Conservation (phyloP, 2,797 vertebrate species). For the Botia kubotai region DNA sequence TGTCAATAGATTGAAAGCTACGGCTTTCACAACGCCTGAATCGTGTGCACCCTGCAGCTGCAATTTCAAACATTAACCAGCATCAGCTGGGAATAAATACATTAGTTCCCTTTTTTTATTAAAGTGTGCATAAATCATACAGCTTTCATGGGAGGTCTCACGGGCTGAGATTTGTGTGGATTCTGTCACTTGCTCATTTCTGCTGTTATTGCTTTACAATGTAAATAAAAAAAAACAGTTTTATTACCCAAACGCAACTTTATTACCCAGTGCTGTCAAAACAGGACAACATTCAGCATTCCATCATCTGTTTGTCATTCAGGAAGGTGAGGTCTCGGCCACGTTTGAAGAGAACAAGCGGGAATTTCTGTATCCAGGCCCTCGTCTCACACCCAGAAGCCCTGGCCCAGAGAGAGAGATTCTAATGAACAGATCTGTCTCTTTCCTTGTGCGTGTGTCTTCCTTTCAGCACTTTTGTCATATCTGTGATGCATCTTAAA, state of each 20-base stretch:
- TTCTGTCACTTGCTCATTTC: slow-evolving; percentile 4
- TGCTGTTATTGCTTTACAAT: slow-evolving; percentile 15
- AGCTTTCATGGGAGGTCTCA: slow-evolving; percentile 17
- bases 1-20: slow-evolving; percentile 9
- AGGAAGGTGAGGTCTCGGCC: slow-evolving; percentile 86
- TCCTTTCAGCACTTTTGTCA: slow-evolving; percentile 58
- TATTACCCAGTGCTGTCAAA: slow-evolving; percentile 39
- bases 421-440: slow-evolving; percentile 86
- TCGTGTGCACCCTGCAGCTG: too few relatives aligned
- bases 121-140: slow-evolving; percentile 30
- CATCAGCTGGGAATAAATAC: slow-evolving; percentile 29
- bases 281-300: slow-evolving; percentile 21
- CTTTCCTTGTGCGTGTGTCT: slow-evolving; percentile 82
- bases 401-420: slow-evolving; percentile 83
- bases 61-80: slow-evolving; percentile 34
- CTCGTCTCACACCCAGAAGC: slow-evolving; percentile 75
- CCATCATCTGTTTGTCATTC: slow-evolving; percentile 40
- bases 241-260: background rate
- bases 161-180: background rate
- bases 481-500: slow-evolving; percentile 74
- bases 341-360: slow-evolving; percentile 86
- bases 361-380: slow-evolving; percentile 90
- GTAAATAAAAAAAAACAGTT: background rate
- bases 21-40: too few relatives aligned
- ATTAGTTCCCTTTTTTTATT: slow-evolving; percentile 22